Evolutionary conservation across 2,113 vertebrate species (phyloP), one percentile per base, ranked within the genome.

Genomic region (Poeciliopsis turrubarensis): DNA sequence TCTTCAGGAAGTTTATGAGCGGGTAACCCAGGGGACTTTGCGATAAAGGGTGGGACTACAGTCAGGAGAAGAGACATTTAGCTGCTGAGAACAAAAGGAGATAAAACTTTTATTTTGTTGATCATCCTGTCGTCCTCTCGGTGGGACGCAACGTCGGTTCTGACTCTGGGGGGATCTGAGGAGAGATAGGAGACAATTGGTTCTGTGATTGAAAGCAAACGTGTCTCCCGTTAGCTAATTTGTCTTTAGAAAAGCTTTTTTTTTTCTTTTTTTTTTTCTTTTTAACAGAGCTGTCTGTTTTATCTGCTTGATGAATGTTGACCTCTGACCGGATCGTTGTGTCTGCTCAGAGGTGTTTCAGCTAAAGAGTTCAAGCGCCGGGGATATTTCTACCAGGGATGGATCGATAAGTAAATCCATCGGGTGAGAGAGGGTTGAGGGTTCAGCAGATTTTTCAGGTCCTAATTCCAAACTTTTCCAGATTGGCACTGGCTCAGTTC

Each of bases 261-360:
- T 11, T 15, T 14, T 54, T 47, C 5, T 19, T 10, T 9, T 11
- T 15, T 14, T 54, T 65, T 12, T 15, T 15, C 4, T 54, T 66
- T 32, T 51, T 57, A 62, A 61, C 12, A 26, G 39, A 47, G 30
- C 37, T 83, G 77, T 75, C 71, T 65, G 62, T 82, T 82, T 88
- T 88, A 90, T 91, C 87, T 90, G 74, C 12, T 32, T 90, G 86
- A 91, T 83, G 57, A 86, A 87, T 86, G 80, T 37, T 75, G 83
- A 87, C 90, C 89, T 89, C 79, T 91, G 85, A 90, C 87, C 83
- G 60, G n/a, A 3, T 69, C 37, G 64, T 84, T 72, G 76, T 65
- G 69, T 89, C 81, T 86, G 84, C 41, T 84, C 82, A 79, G 73
- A 41, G 34, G 37, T 30, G 63, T 60, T 70, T 30, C 29, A 57